Percentiles rank a stretch among this genome's conserved stretches.
Conservation (phyloP, 2,888 invertebrate species). For the Synanthedon myopaeformis region DNA sequence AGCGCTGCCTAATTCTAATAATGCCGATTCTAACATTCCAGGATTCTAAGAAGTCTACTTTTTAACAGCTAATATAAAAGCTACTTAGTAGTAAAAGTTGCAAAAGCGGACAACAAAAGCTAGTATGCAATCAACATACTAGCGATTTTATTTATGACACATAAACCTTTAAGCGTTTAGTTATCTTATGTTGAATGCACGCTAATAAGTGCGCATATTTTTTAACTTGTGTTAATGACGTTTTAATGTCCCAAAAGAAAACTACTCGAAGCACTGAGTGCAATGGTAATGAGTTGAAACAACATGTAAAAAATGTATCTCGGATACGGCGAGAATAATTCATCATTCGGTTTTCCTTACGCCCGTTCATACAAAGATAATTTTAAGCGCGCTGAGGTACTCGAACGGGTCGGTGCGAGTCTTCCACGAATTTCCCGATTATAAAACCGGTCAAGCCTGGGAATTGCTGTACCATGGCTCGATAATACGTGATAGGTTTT, state of each 20-base stretch:
- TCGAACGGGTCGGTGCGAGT: slow-evolving; percentile 15
- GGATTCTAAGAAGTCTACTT: too few relatives aligned
- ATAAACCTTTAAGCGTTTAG: too few relatives aligned
- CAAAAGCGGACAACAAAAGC: too few relatives aligned
- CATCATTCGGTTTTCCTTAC: slow-evolving; percentile 19
- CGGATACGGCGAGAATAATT: background rate
- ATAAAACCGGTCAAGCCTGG: slow-evolving; percentile 41
- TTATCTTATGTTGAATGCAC: too few relatives aligned
- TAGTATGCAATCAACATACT: too few relatives aligned
- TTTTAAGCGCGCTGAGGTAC: slow-evolving; percentile 9
- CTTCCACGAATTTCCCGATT: slow-evolving; percentile 58
- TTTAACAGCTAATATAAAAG: too few relatives aligned
- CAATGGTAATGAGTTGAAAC: background rate
- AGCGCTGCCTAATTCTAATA: too few relatives aligned
- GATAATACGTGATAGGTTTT: slow-evolving; percentile 35
- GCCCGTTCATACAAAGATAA: slow-evolving; percentile 11
- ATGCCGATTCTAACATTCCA: too few relatives aligned
- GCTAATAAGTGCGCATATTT: too few relatives aligned
- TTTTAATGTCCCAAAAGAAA: background rate
- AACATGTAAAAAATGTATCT: background rate
- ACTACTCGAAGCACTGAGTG: background rate
- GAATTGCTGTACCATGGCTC: slow-evolving; percentile 24
- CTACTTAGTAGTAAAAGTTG: too few relatives aligned
- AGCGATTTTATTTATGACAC: too few relatives aligned
- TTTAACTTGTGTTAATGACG: background rate